Evolutionary conservation across 2,113 vertebrate genomes (phyloP).

Genomic region (cattle (Bos taurus)): DNA sequence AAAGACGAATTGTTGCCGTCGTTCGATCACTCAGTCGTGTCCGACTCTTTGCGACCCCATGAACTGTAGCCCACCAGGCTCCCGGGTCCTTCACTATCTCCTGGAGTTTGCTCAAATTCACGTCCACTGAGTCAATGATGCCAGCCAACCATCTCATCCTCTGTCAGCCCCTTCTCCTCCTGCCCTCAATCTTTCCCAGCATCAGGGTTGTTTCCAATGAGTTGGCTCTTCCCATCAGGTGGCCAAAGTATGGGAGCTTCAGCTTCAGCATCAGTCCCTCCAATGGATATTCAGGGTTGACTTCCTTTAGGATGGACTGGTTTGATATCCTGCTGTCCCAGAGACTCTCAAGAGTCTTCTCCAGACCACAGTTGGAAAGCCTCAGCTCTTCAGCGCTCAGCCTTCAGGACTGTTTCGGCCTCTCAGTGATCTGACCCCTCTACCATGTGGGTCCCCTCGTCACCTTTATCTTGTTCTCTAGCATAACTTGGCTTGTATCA

Average conservation of each 20-base stretch:
- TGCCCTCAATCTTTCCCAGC: background rate
- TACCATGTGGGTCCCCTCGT: rapidly evolving
- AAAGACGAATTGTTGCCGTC: rapidly evolving
- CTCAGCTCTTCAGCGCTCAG: background rate
- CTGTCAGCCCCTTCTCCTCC: background rate
- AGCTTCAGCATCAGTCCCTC: background rate
- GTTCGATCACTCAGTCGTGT: rapidly evolving
- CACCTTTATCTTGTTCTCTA: background rate
- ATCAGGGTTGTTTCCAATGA: background rate
- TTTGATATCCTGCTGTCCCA: background rate
- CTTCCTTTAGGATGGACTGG: background rate
- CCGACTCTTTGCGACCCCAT: background rate
- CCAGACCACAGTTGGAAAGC: background rate
- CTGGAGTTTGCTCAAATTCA: background rate
- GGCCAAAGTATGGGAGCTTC: background rate
- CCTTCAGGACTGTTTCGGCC: background rate
- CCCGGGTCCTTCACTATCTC: background rate
- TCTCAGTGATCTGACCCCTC: too few species aligned
- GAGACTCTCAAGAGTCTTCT: background rate
- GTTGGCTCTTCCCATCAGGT: background rate
- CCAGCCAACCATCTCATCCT: background rate
- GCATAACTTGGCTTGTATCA: background rate
- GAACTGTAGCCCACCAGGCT: background rate
- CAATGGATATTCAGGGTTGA: background rate
- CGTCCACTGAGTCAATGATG: background rate